Evolutionary conservation across 2,888 invertebrate species (phyloP).

Genomic region (Amaurobius ferox): DNA sequence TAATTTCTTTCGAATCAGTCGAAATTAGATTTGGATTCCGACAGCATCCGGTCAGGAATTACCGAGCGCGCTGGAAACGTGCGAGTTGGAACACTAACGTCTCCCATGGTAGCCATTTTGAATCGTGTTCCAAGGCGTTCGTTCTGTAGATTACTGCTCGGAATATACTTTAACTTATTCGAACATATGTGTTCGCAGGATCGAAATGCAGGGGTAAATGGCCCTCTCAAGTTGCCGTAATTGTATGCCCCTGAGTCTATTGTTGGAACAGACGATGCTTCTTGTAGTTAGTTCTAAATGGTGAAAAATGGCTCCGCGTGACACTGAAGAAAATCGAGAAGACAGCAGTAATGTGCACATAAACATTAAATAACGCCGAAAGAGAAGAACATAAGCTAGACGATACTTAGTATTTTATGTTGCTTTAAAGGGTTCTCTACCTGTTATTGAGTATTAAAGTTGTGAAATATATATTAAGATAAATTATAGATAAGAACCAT

Average conservation of each 20-base stretch:
- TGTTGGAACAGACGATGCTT: neutral
- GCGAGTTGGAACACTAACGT: neutral
- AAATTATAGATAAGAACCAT: no score
- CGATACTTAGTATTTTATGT: no score
- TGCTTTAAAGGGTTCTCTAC: no score
- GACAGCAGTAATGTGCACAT: neutral
- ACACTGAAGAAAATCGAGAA: neutral
- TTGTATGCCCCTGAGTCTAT: neutral
- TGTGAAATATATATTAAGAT: no score
- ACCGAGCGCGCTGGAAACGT: neutral
- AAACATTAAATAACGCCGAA: neutral
- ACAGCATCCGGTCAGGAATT: constrained; percentile 14
- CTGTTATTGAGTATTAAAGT: no score
- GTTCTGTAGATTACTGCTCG: neutral
- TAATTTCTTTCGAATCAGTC: constrained; percentile 70
- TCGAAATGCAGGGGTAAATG: neutral
- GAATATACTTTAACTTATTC: neutral
- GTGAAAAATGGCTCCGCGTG: neutral
- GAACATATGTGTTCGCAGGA: neutral
- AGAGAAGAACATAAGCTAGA: neutral
- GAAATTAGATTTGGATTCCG: constrained; percentile 68
- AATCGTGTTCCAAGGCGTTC: neutral
- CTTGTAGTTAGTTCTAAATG: neutral
- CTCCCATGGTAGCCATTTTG: constrained; percentile 16
- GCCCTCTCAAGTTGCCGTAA: neutral